Percentiles rank a stretch among this genome's conserved stretches.
Evolutionary conservation across 2,888 invertebrate species (phyloP).

Genomic region (Pterostichus madidus): DNA sequence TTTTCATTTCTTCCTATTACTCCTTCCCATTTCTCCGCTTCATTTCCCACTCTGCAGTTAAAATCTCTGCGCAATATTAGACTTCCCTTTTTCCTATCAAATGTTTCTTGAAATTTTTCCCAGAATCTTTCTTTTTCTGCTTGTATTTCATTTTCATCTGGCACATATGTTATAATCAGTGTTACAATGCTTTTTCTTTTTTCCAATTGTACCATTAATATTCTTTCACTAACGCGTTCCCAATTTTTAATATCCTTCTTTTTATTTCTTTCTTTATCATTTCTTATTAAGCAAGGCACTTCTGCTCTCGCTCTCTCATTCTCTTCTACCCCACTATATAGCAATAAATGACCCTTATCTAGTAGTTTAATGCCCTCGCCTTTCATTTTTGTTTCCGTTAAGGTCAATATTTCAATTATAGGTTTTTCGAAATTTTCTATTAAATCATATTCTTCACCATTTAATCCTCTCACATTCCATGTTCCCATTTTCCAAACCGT

Average conservation of each 20-base stretch:
- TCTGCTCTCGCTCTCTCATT: neutral
- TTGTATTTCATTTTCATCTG: too few relatives aligned
- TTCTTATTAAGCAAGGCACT: too few relatives aligned
- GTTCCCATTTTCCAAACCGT: neutral
- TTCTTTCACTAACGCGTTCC: neutral
- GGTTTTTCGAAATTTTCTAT: neutral
- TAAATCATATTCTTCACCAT: neutral
- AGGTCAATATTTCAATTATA: neutral
- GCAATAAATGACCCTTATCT: neutral
- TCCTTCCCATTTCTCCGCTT: neutral
- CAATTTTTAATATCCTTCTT: neutral
- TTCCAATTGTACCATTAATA: neutral
- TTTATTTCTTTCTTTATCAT: neutral
- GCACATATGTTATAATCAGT: too few relatives aligned
- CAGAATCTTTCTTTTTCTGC: too few relatives aligned
- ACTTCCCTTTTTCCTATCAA: neutral
- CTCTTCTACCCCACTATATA: neutral
- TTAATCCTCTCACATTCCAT: neutral
- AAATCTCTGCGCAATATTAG: neutral
- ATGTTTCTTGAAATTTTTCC: too few relatives aligned
- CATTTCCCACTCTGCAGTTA: neutral
- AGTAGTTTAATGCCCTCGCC: neutral
- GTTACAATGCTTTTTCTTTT: neutral
- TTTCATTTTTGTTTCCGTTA: neutral
- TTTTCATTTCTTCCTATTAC: neutral